Conservation (phyloP, 2,888 invertebrate genomes). For the Malthinus seriepunctatus region DNA sequence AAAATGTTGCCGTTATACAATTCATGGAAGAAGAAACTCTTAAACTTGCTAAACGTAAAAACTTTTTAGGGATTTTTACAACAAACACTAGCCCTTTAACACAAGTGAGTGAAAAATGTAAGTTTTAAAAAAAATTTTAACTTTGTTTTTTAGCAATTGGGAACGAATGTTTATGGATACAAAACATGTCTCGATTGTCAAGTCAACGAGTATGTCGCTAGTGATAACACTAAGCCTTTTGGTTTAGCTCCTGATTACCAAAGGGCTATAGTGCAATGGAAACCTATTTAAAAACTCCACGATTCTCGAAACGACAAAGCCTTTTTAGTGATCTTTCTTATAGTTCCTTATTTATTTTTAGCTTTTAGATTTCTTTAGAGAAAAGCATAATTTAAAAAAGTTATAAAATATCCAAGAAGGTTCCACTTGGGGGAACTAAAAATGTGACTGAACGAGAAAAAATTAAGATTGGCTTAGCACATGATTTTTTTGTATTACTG, state of each 20-base stretch:
- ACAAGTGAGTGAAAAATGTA: conserved; percentile 60
- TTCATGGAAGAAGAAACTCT: conserved; percentile 78
- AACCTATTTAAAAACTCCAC: conserved; percentile 44
- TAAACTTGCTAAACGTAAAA: conserved; percentile 64
- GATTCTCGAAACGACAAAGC: too few species aligned
- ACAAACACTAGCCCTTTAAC: conserved; percentile 89
- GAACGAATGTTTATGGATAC: conserved; percentile 77
- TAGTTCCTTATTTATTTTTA: too few species aligned
- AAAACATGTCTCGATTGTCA: conserved; percentile 77
- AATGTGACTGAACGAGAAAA: too few species aligned
- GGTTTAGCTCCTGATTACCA: conserved; percentile 75
- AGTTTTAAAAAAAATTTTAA: background rate
- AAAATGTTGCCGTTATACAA: conserved; percentile 79
- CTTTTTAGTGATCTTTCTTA: too few species aligned
- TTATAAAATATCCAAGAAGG: too few species aligned
- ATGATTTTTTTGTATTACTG: too few species aligned
- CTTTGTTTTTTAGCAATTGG: conserved; percentile 72
- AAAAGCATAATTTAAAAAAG: too few species aligned
- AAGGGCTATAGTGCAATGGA: conserved; percentile 80
- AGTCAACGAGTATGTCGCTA: conserved; percentile 76
- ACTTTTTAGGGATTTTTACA: conserved; percentile 78
- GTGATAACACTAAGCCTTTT: conserved; percentile 75
- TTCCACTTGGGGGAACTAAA: too few species aligned
- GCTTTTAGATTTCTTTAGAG: too few species aligned
- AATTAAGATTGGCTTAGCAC: too few species aligned